phyloP scores from a whole-genome alignment of 2,113 vertebrate species.

The Ascaphus truei region DNA sequence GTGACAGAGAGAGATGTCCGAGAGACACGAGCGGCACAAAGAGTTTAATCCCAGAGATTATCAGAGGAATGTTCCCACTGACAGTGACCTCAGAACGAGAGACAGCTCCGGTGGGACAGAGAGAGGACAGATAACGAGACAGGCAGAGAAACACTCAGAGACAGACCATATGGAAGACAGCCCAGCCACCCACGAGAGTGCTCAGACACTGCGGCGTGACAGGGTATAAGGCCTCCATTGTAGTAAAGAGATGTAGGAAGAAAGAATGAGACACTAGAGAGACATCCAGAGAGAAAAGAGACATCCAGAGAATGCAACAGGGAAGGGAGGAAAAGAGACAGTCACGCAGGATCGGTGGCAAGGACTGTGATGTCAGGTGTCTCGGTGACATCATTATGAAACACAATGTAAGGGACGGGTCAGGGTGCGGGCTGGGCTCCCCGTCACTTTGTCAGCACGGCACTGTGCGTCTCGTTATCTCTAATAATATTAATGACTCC shows the following conservation, averaged over 20 bases:
- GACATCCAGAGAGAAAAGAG: neutral
- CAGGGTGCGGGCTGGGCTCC: too few species aligned
- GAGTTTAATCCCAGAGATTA: constrained; percentile 6
- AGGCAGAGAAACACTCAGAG: neutral
- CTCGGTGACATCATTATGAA: too few species aligned
- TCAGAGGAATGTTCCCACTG: neutral
- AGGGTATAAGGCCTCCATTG: neutral
- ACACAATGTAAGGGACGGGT: too few species aligned
- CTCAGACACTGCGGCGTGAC: neutral
- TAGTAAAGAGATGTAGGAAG: neutral
- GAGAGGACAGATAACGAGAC: too few species aligned
- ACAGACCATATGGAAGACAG: neutral
- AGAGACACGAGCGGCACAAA: constrained; percentile 1
- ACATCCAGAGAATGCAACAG: neutral
- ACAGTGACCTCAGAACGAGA: too few species aligned
- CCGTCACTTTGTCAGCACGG: too few species aligned
- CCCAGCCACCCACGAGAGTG: too few species aligned
- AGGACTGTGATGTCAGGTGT: neutral
- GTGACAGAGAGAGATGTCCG: neutral
- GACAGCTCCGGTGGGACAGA: too few species aligned
- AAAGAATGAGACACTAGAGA: neutral
- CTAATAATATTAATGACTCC: too few species aligned
- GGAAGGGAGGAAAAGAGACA: neutral
- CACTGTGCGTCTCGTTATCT: too few species aligned
- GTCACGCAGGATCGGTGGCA: neutral